phyloP scores from a whole-genome alignment of 2,113 vertebrate genomes.

The Grallaria varia region DNA sequence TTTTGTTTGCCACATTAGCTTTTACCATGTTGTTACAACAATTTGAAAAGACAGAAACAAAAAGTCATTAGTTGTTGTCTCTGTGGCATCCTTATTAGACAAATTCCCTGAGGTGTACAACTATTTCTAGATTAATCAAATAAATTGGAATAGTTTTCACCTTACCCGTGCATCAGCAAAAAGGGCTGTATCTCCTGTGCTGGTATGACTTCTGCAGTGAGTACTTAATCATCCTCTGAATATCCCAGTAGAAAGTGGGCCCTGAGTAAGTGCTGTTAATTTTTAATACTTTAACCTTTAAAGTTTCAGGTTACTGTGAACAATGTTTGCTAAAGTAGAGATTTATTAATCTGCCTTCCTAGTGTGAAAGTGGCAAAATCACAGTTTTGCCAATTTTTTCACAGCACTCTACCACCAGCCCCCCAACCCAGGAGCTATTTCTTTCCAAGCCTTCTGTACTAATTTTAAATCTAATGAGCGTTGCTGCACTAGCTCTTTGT shows the following conservation, averaged over 20 bases:
- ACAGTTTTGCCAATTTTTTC: not conserved
- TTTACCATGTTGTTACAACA: not conserved
- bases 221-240: not conserved
- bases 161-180: not conserved
- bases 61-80: not conserved
- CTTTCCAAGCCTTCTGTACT: not conserved
- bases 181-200: not conserved
- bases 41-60: not conserved
- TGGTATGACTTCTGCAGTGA: not conserved
- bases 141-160: not conserved
- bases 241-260: not conserved
- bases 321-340: not conserved
- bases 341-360: not conserved
- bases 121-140: not conserved
- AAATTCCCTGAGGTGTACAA: not conserved
- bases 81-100: not conserved
- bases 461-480: not conserved
- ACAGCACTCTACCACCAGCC: not conserved
- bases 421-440: not conserved
- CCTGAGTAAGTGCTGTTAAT: not conserved
- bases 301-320: not conserved
- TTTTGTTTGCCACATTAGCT: not conserved
- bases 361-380: not conserved
- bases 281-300: not conserved
- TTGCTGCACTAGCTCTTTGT: not conserved